Base-by-base conservation (phyloP, 1,140 invertebrate genomes). In the Episyrphus balteatus region DNA sequence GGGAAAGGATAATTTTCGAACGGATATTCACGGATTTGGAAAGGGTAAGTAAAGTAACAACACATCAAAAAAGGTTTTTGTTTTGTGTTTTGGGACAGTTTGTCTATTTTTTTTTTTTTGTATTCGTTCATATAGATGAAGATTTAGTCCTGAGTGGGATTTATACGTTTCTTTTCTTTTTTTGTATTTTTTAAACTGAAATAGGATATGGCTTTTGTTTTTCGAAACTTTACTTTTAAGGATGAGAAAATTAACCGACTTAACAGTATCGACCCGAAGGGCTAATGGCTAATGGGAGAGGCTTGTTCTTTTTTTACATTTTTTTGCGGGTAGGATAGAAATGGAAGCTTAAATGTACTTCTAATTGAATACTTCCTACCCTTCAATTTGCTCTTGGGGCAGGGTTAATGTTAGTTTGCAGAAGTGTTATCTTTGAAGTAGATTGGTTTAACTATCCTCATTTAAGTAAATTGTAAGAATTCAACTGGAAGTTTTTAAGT, bases 1-100 rank as follows among this genome's bases (percentile, higher is more conserved):
- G 51, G 88, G 89, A 38, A 73, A 78, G 40, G 84, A 87, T 55
- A 86, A 91, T 74, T 92, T 90, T 70, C 77, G 82, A 54, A 68
- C 77, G n/a, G 83, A 86, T 66, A 59, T 74, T 46, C 73, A 73
- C 54, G 80, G 78, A 46, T 73, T 79, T 51, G 82, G 82, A 34
- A 83, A 82, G 78, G 81, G 82, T 84, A 67, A 73, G 58, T 18
- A 13, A 49, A 13, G 14, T 19, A 47, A 26, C 12, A 41, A 47
- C 32, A 47, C 30, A 41, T 34, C 32, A 41, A 19, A 37, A 37
- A 37, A 37, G 15, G 13, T n/a, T 21, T 43, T 11, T 42, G 5
- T 31, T 34, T 31, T 21, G 36, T n/a, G 5, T 14, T 5, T n/a
- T 42, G 13, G 13, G 8, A 42, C 9, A 14, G 10, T 15, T 8